Base-by-base conservation (phyloP, 2,797 vertebrate species). In the Sphenopsis melanotis region DNA sequence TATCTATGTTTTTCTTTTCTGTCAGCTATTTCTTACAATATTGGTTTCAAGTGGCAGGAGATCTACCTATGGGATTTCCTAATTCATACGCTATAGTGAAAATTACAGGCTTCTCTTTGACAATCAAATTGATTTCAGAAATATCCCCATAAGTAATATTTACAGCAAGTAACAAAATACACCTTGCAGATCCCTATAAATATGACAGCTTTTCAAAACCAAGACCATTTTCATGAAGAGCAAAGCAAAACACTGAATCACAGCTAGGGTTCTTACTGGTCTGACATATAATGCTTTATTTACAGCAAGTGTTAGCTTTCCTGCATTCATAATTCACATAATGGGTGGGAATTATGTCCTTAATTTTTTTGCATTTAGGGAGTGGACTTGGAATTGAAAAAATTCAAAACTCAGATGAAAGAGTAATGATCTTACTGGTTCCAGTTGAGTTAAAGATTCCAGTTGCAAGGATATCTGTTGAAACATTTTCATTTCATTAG, bases 131-230 rank as follows among this genome's bases (percentile, higher is more conserved):
- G 30, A 74, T 88, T 90, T 89, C 64, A 87, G 79, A 89, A 89
- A 75, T 81, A 87, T 37, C 26, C 12, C 49, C 10, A 3, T 94
- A 83, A 93, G 83, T 90, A 92, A 70, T 82, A 83, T 61, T 94
- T 93, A 74, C 59, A 88, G 34, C 37, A n/a, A 83, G 68, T 76
- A 94, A 68, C 59, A 93, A 96, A 96, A 82, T 93, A 83, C 20
- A 85, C 32, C 52, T 74, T 91, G 47, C 60, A 85, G 53, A 64
- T 56, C 68, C 32, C n/a, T n/a, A 41, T 82, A 93, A 95, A 92
- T 88, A 46, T 30, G 91, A 61, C 53, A 92, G n/a, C 70, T 80
- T 95, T 93, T 90, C 57, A 91, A 90, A 96, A 90, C 34, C 5
- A 27, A 64, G 46, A 68, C 39, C 10, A 23, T 72, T 89, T 92